Evolutionary conservation across 2,113 vertebrate genomes (phyloP).

Genomic region (Pituophis catenifer): DNA sequence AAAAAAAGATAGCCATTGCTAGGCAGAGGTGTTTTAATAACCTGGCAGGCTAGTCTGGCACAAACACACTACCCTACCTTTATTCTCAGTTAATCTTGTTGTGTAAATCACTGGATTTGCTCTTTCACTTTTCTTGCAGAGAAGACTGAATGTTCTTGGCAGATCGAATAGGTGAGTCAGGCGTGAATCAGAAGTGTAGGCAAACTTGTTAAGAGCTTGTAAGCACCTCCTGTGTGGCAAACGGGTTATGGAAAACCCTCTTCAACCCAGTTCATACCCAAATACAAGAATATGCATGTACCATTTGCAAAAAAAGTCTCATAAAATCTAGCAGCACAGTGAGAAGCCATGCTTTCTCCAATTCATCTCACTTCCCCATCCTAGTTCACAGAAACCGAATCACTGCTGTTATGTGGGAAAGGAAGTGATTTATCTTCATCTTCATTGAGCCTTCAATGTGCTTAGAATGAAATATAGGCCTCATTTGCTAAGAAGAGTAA

Average conservation of each 20-base stretch:
- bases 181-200: constrained; percentile 51
- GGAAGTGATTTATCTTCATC: not conserved
- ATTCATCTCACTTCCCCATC: not conserved
- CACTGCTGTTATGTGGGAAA: not conserved
- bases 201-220: constrained; percentile 26
- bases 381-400: not conserved
- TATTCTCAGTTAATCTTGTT: constrained; percentile 53
- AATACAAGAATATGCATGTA: not conserved
- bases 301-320: not conserved
- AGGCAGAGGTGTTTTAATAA: constrained; percentile 21
- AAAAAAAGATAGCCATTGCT: constrained; percentile 25
- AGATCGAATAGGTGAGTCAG: constrained; percentile 47
- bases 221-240: constrained; percentile 23
- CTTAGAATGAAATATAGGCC: not conserved
- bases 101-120: constrained; percentile 35
- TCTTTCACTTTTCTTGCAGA: constrained; percentile 22
- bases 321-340: not conserved
- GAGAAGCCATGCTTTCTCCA: not conserved
- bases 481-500: not conserved
- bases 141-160: constrained; percentile 66
- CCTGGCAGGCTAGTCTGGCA: constrained; percentile 28
- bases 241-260: not conserved
- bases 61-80: constrained; percentile 46
- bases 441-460: not conserved
- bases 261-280: not conserved